Percentiles rank a stretch among this genome's conserved stretches.
phyloP scores from a whole-genome alignment of 2,888 invertebrate genomes.

The Agrotis puta region DNA sequence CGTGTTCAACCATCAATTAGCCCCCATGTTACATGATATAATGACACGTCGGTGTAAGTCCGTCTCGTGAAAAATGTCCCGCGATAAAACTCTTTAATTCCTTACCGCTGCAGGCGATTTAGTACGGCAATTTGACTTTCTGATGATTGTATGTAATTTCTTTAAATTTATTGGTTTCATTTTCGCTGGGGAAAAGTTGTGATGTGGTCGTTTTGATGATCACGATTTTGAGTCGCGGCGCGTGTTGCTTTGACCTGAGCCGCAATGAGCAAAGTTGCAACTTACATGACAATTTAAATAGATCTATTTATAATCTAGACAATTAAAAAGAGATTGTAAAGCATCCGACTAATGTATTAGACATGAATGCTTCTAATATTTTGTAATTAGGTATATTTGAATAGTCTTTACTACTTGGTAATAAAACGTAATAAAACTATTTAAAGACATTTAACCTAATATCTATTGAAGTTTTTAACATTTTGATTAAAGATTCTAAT shows the following conservation, averaged over 20 bases:
- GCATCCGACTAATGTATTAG: background rate
- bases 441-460: slow-evolving; percentile 43
- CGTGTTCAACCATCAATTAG: slow-evolving; percentile 65
- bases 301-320: background rate
- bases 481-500: slow-evolving; percentile 59
- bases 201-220: slow-evolving; percentile 10
- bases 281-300: background rate
- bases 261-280: slow-evolving; percentile 12
- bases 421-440: background rate
- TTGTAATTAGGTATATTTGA: background rate
- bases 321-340: background rate
- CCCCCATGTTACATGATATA: slow-evolving; percentile 61
- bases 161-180: slow-evolving; percentile 59
- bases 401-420: no score
- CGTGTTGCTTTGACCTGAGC: slow-evolving; percentile 2
- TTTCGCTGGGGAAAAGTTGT: slow-evolving; percentile 40
- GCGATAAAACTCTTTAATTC: slow-evolving; percentile 70
- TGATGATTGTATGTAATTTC: slow-evolving; percentile 64
- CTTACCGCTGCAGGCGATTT: slow-evolving; percentile 68
- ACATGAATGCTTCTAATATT: background rate
- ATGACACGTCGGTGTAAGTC: slow-evolving; percentile 61
- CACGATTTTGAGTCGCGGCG: slow-evolving; percentile 8
- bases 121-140: slow-evolving; percentile 69
- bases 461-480: slow-evolving; percentile 42
- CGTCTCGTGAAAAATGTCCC: slow-evolving; percentile 72